Evolutionary conservation across 2,797 vertebrate species (phyloP).

Genomic region (Eulemur albifrons): DNA sequence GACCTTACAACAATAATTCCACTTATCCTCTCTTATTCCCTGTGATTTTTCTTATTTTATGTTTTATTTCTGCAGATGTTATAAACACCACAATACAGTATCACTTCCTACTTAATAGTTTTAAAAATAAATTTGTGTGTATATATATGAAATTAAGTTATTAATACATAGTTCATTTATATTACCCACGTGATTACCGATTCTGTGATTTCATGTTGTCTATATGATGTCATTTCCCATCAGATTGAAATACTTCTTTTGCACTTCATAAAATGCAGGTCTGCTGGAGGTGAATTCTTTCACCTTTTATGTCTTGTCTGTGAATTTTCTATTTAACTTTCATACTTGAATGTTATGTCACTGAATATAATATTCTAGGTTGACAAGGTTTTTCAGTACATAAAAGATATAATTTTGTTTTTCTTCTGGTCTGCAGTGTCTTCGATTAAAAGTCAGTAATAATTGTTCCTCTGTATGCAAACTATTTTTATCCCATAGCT

Average conservation of each 20-base stretch:
- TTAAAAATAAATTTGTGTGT: neutral
- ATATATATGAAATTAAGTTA: neutral
- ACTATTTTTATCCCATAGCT: neutral
- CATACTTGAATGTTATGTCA: neutral
- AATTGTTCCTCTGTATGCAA: neutral
- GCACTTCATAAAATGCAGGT: neutral
- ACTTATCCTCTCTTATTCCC: neutral
- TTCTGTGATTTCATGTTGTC: neutral
- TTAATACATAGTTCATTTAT: neutral
- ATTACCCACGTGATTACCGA: neutral
- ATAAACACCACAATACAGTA: neutral
- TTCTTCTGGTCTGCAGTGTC: neutral
- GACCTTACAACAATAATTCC: neutral
- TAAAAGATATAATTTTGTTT: neutral
- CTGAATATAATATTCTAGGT: neutral
- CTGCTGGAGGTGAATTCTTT: neutral
- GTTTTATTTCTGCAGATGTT: neutral
- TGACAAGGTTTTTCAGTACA: neutral
- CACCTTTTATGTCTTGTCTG: neutral
- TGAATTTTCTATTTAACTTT: neutral
- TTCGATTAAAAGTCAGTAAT: neutral
- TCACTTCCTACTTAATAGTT: neutral
- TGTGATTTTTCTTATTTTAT: neutral
- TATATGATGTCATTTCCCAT: neutral
- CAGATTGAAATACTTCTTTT: neutral